Percentiles rank a stretch among this genome's conserved stretches.
These are phyloP conservation scores for Desoria tigrina DNA, from an alignment of 2,888 invertebrate genomes.

Conservation along the genomic window DNA sequence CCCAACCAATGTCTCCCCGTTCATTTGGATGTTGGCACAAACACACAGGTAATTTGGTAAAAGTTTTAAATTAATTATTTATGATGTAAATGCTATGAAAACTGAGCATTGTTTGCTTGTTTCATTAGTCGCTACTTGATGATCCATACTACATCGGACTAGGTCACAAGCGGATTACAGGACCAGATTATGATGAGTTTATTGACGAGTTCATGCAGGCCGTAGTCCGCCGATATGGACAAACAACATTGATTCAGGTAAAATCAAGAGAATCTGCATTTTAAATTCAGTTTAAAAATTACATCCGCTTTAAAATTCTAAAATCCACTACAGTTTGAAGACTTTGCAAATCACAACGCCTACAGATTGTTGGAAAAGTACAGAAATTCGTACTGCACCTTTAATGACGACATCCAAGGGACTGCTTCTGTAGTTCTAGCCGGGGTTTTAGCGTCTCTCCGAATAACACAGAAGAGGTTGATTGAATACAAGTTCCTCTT, in stretches of 20 bases:
- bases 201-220: constrained; percentile 97
- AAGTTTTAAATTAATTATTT: constrained; percentile 8
- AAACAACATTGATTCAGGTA: constrained; percentile 76
- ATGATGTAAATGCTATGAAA: neutral
- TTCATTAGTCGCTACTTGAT: constrained; percentile 69
- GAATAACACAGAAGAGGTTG: constrained; percentile 78
- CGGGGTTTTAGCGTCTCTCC: constrained; percentile 83
- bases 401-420: constrained; percentile 99
- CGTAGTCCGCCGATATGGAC: constrained; percentile 78
- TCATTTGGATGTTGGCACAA: constrained; percentile 91
- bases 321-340: constrained; percentile 79
- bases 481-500: constrained; percentile 86
- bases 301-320: neutral
- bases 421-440: constrained; percentile 95
- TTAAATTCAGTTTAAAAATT: neutral
- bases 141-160: constrained; percentile 96
- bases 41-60: constrained; percentile 66
- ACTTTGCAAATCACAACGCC: constrained; percentile 96
- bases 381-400: constrained; percentile 84
- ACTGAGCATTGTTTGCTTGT: neutral
- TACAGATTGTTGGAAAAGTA: constrained; percentile 90
- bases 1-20: constrained; percentile 94
- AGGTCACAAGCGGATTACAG: constrained; percentile 78
- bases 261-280: too few species aligned
- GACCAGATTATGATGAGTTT: constrained; percentile 84